A percentile compares a stretch with the other conserved stretches of the same genome.
Conservation (phyloP, 2,113 vertebrate species). For the Glaucomys volans region DNA sequence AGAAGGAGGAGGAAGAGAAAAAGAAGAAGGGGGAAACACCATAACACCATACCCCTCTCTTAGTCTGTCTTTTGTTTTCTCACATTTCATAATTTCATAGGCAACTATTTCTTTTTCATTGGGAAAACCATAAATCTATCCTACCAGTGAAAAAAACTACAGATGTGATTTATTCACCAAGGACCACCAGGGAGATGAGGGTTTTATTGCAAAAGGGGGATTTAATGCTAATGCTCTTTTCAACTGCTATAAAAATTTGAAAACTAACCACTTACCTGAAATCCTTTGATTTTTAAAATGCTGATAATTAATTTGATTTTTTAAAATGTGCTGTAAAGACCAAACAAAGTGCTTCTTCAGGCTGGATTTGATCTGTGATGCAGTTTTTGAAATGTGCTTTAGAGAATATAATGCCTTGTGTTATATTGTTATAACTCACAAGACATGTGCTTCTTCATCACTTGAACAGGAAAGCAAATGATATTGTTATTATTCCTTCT, state of each 20-base stretch:
- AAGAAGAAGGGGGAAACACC: too few species aligned
- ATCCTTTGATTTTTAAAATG: constrained; percentile 17
- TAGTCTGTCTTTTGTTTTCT: neutral
- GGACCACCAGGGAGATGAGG: neutral
- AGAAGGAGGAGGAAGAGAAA: too few species aligned
- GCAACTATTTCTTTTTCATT: neutral
- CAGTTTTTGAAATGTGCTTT: neutral
- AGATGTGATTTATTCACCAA: too few species aligned
- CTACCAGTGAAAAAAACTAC: neutral
- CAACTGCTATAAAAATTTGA: neutral
- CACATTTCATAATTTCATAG: neutral
- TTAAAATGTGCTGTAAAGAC: neutral
- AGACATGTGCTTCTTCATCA: neutral
- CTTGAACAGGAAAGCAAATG: neutral
- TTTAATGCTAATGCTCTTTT: neutral
- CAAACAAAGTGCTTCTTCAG: neutral
- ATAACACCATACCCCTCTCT: neutral
- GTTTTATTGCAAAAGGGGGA: neutral
- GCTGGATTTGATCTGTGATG: neutral
- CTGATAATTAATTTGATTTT: neutral
- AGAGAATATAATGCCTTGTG: neutral
- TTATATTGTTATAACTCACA: neutral
- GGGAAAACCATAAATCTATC: neutral
- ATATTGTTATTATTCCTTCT: neutral
- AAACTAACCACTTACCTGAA: neutral